A percentile compares a stretch with the other conserved stretches of the same genome.
Evolutionary conservation across 2,888 invertebrate genomes (phyloP).

Genomic region (Campopleginae sp.): DNA sequence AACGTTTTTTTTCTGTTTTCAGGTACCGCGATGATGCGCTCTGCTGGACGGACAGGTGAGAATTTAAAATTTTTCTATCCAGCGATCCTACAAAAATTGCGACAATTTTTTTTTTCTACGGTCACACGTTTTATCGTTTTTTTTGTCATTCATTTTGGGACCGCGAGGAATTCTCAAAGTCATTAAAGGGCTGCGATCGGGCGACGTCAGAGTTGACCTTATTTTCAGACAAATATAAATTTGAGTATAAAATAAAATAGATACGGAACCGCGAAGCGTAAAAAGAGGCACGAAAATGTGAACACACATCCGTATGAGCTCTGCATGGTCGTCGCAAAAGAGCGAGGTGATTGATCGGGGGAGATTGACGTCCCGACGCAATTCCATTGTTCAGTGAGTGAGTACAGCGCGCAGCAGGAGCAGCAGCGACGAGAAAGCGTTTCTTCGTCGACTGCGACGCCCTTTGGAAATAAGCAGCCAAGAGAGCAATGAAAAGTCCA

Average conservation of each 20-base stretch:
- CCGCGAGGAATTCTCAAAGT: too few relatives aligned
- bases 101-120: too few relatives aligned
- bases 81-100: too few relatives aligned
- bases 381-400: slow-evolving; percentile 83
- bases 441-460: slow-evolving; percentile 43
- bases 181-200: too few relatives aligned
- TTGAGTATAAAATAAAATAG: slow-evolving; percentile 58
- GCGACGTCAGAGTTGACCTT: neutral
- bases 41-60: slow-evolving; percentile 96
- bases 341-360: slow-evolving; percentile 82
- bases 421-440: slow-evolving; percentile 42
- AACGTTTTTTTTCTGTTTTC: slow-evolving; percentile 82
- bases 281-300: slow-evolving; percentile 40
- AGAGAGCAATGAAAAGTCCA: slow-evolving; percentile 70
- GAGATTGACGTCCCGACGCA: slow-evolving; percentile 83
- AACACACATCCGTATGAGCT: slow-evolving; percentile 35
- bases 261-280: slow-evolving; percentile 63
- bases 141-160: too few relatives aligned
- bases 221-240: neutral
- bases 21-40: slow-evolving; percentile 95
- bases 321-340: slow-evolving; percentile 69
- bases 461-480: slow-evolving; percentile 62
- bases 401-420: slow-evolving; percentile 71
- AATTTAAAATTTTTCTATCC: neutral
- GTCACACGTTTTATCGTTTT: too few relatives aligned